These are phyloP conservation scores for Montifringilla adamsi DNA, from an alignment of 2,113 vertebrate genomes.

Conservation along the genomic window DNA sequence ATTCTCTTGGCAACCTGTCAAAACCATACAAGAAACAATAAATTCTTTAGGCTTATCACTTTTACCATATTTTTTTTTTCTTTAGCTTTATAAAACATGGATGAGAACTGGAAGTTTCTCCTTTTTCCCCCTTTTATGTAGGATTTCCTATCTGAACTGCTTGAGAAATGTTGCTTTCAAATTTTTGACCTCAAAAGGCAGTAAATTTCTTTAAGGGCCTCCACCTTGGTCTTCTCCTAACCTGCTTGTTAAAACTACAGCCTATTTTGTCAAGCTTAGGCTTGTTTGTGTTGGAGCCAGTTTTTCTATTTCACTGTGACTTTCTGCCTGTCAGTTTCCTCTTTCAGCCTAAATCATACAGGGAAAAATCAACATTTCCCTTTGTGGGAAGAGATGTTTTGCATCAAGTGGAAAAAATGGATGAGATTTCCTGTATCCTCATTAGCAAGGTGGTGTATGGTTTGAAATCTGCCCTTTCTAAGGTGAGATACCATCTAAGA, in stretches of 20 bases:
- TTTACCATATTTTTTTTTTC: not conserved
- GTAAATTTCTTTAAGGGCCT: not conserved
- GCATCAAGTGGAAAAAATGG: constrained; percentile 42
- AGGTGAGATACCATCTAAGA: constrained; percentile 25
- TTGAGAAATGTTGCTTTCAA: not conserved
- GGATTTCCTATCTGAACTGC: not conserved
- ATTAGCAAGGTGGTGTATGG: not conserved
- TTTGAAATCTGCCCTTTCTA: constrained; percentile 24
- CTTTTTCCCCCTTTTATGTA: not conserved
- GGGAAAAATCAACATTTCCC: constrained; percentile 33
- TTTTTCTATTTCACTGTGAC: not conserved
- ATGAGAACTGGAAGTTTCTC: not conserved
- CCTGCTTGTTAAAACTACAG: constrained; percentile 23
- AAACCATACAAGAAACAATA: constrained; percentile 21
- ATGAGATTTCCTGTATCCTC: constrained; percentile 54
- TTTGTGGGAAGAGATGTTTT: constrained; percentile 38
- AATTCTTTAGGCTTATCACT: constrained; percentile 49
- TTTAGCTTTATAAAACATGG: not conserved
- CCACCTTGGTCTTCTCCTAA: not conserved
- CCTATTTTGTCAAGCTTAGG: constrained; percentile 50
- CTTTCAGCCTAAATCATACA: constrained; percentile 2
- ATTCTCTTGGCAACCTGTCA: constrained; percentile 23
- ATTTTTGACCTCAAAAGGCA: not conserved
- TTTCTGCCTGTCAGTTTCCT: constrained; percentile 41
- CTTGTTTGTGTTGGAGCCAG: constrained; percentile 53